A percentile compares a stretch with the other conserved stretches of the same genome.
These are phyloP conservation scores for Chrysopa pallens DNA, from an alignment of 1,140 invertebrate species.

Conservation along the genomic window DNA sequence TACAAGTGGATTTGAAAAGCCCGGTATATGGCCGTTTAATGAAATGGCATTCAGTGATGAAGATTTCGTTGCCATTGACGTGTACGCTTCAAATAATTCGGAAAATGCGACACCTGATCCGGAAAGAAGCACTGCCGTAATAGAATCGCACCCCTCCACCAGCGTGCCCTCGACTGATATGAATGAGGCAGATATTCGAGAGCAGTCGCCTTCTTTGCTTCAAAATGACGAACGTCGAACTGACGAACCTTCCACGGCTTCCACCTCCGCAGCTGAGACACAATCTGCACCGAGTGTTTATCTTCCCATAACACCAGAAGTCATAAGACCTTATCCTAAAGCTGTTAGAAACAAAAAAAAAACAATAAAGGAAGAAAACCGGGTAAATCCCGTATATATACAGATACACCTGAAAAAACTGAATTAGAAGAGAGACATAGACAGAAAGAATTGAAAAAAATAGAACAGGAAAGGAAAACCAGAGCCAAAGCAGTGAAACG, in stretches of 20 bases:
- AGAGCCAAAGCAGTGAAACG: too few relatives aligned
- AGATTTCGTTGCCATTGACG: constrained; percentile 10
- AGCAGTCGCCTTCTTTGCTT: constrained; percentile 5
- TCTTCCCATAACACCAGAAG: constrained; percentile 6
- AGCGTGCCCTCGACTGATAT: constrained; percentile 6
- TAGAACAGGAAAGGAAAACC: too few relatives aligned
- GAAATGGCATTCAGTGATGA: constrained; percentile 12
- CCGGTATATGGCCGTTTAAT: constrained; percentile 16
- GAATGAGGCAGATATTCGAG: constrained; percentile 6
- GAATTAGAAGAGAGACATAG: too few relatives aligned
- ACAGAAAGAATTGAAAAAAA: too few relatives aligned
- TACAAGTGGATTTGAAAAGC: constrained; percentile 11
- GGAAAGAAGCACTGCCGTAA: constrained; percentile 4
- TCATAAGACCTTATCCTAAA: constrained; percentile 4
- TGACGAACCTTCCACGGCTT: background rate
- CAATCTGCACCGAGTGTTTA: background rate
- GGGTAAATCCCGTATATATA: too few relatives aligned
- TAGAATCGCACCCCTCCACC: constrained; percentile 6
- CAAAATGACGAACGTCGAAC: constrained; percentile 4
- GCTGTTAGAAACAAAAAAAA: too few relatives aligned
- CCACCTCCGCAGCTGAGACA: background rate
- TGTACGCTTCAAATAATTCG: constrained; percentile 1
- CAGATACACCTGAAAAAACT: too few relatives aligned
- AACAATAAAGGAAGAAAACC: too few relatives aligned
- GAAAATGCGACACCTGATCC: constrained; percentile 4